Conservation (phyloP, 2,797 vertebrate species). For the Capromys pilorides region DNA sequence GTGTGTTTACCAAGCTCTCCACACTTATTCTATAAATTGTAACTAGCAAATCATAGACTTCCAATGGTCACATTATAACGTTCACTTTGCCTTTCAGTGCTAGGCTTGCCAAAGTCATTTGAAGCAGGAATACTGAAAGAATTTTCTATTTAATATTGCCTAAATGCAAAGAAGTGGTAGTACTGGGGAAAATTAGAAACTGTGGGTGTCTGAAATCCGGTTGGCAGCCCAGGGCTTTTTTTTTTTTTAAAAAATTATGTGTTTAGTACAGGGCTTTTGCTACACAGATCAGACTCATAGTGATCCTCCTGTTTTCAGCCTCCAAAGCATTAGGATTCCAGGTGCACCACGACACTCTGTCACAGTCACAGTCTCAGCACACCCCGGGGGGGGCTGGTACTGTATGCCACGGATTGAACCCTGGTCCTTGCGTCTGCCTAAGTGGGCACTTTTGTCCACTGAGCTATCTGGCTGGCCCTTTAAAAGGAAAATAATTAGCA, state of each 20-base stretch:
- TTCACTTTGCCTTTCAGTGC: not conserved
- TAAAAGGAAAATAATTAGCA: too few species aligned
- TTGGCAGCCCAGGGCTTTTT: not conserved
- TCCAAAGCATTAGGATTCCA: too few species aligned
- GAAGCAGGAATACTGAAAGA: conserved; percentile 13
- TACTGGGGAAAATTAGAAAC: not conserved
- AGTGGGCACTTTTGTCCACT: too few species aligned
- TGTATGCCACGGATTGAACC: too few species aligned
- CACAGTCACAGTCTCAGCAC: too few species aligned
- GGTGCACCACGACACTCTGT: too few species aligned
- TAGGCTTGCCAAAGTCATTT: not conserved
- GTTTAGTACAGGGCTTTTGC: too few species aligned
- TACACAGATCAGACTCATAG: too few species aligned
- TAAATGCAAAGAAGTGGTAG: not conserved
- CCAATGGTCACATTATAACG: not conserved
- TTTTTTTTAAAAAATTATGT: not conserved
- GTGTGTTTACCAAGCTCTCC: not conserved
- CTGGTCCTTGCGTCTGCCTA: too few species aligned
- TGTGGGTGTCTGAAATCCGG: not conserved
- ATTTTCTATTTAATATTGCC: not conserved
- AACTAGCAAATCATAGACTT: not conserved
- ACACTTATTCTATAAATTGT: not conserved
- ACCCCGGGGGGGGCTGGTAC: too few species aligned
- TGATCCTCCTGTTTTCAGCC: too few species aligned
- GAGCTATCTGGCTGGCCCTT: too few species aligned